phyloP scores from a whole-genome alignment of 2,888 invertebrate species.

The Steromphala cineraria region DNA sequence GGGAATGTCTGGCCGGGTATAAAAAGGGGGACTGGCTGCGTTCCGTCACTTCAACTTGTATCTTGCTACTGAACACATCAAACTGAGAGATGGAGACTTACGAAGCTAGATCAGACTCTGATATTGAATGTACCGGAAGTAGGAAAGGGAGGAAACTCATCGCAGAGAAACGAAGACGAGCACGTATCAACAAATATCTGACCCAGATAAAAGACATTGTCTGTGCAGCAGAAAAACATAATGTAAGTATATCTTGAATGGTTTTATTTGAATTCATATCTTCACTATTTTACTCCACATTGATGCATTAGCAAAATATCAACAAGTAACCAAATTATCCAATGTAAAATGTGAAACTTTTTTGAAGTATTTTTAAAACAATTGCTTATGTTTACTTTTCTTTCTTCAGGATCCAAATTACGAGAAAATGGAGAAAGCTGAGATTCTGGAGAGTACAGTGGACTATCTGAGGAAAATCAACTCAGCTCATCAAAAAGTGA shows the following conservation, averaged over 20 bases:
- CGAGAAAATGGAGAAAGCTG: conserved; percentile 39
- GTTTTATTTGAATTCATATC: too few species aligned
- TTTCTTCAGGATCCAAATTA: conserved; percentile 28
- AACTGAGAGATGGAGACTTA: not conserved
- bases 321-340: too few species aligned
- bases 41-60: conserved; percentile 10
- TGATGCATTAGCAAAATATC: too few species aligned
- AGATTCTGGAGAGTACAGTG: conserved; percentile 32
- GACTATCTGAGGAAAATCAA: conserved; percentile 28
- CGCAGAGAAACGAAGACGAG: conserved; percentile 36
- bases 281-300: too few species aligned
- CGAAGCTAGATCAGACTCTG: not conserved
- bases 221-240: conserved; percentile 29
- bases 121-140: not conserved
- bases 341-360: too few species aligned
- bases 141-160: conserved; percentile 32
- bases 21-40: not conserved
- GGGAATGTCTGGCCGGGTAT: conserved; percentile 2
- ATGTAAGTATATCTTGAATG: conserved; percentile 14
- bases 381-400: not conserved
- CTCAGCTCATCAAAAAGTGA: not conserved
- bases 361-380: too few species aligned
- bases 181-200: conserved; percentile 36
- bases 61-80: not conserved
- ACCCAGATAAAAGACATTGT: conserved; percentile 32